Conservation (phyloP, 1,140 invertebrate species). For the Trinorchestia longiramus region DNA sequence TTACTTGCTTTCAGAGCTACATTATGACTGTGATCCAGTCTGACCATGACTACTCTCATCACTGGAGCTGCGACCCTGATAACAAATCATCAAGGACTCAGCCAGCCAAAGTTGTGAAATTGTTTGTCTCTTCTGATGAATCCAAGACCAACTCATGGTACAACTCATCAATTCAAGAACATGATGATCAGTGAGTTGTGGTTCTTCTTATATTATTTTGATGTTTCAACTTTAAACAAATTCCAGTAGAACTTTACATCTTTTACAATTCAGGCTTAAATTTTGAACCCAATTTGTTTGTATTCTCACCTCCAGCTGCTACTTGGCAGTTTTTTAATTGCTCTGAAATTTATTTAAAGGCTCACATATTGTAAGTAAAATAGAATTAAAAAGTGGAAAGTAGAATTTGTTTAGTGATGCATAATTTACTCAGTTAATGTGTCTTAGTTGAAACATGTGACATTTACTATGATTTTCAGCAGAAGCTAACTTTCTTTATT, state of each 20-base stretch:
- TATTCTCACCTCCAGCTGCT: not conserved
- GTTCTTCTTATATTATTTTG: not conserved
- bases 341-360: not conserved
- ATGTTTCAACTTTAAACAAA: not conserved
- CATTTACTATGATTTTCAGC: not conserved
- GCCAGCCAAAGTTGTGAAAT: not conserved
- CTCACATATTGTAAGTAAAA: not conserved
- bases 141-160: not conserved
- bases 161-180: not conserved
- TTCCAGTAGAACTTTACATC: not conserved
- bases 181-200: not conserved
- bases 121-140: not conserved
- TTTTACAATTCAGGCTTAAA: not conserved
- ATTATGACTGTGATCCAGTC: conserved; percentile 41
- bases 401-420: not conserved
- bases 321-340: not conserved
- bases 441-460: not conserved
- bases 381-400: not conserved
- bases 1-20: conserved; percentile 29
- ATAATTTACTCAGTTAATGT: not conserved
- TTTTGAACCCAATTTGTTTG: not conserved
- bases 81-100: not conserved
- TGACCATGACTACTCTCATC: conserved; percentile 44
- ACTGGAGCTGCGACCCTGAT: conserved; percentile 19
- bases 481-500: not conserved